Conservation (phyloP, 23 tunicate species). For the Halocynthia roretzi region DNA sequence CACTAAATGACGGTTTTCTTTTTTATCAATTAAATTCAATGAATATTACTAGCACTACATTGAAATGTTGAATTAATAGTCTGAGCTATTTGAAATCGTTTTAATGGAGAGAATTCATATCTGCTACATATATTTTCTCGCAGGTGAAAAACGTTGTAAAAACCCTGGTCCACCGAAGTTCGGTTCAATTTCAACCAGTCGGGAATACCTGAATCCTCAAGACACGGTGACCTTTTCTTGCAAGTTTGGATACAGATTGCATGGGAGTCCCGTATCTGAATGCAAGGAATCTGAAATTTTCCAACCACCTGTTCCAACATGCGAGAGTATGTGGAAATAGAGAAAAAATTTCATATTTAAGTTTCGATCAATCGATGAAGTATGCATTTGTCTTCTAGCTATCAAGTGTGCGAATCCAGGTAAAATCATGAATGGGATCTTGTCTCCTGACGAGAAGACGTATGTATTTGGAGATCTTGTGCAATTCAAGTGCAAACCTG, state of each 20-base stretch:
- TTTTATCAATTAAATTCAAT: background rate
- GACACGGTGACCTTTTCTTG: conserved; percentile 24
- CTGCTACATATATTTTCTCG: background rate
- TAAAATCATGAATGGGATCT: background rate
- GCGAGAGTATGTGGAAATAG: conserved; percentile 12
- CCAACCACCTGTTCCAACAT: conserved; percentile 19
- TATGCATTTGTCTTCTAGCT: too few relatives aligned
- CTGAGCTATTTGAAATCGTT: too few relatives aligned
- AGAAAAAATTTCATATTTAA: too few relatives aligned
- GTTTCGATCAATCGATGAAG: too few relatives aligned
- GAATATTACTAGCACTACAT: background rate
- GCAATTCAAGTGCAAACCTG: conserved; percentile 4
- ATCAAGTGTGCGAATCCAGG: background rate
- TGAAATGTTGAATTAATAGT: background rate
- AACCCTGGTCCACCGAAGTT: conserved; percentile 12
- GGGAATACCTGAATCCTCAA: background rate
- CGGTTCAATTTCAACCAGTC: conserved; percentile 16
- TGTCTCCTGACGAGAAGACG: background rate
- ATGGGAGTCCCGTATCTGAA: conserved; percentile 13
- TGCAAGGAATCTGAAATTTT: conserved; percentile 14
- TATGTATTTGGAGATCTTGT: conserved; percentile 12
- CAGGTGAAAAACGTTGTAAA: conserved; percentile 11
- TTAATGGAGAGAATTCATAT: background rate
- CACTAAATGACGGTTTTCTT: too few relatives aligned
- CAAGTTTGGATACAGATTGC: conserved; percentile 15